These are phyloP conservation scores for Catharus bicknelli DNA, from an alignment of 2,113 vertebrate species.

Conservation along the genomic window DNA sequence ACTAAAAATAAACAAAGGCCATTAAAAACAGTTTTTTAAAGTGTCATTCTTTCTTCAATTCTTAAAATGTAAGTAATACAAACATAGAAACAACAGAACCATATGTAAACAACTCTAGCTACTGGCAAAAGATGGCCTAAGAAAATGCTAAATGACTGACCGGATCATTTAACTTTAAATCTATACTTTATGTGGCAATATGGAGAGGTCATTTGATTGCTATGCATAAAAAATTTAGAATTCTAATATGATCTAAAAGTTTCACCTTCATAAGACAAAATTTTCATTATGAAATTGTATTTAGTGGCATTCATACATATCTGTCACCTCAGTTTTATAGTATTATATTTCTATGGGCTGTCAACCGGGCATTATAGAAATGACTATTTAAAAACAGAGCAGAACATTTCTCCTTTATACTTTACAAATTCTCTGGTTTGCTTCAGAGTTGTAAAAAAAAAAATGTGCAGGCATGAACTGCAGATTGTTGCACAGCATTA, in stretches of 20 bases:
- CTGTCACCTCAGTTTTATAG: conserved; percentile 17
- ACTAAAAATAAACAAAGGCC: conserved; percentile 84
- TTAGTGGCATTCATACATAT: conserved; percentile 58
- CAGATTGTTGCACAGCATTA: not conserved
- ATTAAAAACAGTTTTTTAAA: conserved; percentile 79
- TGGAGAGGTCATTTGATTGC: conserved; percentile 77
- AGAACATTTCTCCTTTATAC: not conserved
- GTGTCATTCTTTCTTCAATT: conserved; percentile 67
- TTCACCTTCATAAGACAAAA: conserved; percentile 82
- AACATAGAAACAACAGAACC: conserved; percentile 62
- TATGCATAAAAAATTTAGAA: conserved; percentile 79
- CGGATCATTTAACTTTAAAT: conserved; percentile 80
- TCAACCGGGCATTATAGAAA: not conserved
- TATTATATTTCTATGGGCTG: not conserved
- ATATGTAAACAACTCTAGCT: conserved; percentile 64
- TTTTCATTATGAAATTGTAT: conserved; percentile 76
- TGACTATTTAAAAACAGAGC: not conserved
- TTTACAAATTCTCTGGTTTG: not conserved
- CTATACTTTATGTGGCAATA: conserved; percentile 76
- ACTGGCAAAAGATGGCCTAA: conserved; percentile 70
- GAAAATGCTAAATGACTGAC: conserved; percentile 78
- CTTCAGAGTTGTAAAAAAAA: not conserved
- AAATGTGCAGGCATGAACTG: not conserved
- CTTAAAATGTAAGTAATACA: conserved; percentile 77
- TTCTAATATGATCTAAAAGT: conserved; percentile 75